Base-by-base conservation (phyloP, 2,797 vertebrate species). In the Gallinago solitaria region DNA sequence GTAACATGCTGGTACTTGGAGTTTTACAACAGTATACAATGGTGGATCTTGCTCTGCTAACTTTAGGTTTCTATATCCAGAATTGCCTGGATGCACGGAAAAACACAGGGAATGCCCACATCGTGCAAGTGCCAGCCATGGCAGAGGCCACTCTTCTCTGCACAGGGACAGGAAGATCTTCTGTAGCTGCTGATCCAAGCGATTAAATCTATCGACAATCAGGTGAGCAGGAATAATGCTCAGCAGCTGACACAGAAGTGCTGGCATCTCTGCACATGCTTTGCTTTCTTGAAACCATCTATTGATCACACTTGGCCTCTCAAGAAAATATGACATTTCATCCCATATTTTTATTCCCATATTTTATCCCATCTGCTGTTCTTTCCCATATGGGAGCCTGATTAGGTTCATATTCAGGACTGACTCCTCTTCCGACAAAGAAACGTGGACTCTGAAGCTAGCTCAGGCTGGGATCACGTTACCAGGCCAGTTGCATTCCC, bases 401-500 rank as follows among this genome's bases (percentile, higher is more conserved):
- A 87, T 43, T 73, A 77, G 4, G 24, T 75, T 89, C 57, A 51
- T 45, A 53, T 59, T 77, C 56, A 87, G 41, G 45, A 51, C 37
- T 59, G 53, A 51, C 75, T 95, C 81, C 45, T 91, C 69, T 76
- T 81, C 82, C 35, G 61, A 78, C 69, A 73, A 69, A 92, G 81
- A 94, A 79, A 37, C 5, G 32, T 60, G 70, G 60, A 53, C 81
- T 91, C 87, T 83, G 88, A 91, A 84, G 69, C 48, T 50, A 63
- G 50, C 11, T 45, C 59, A 81, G 47, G 41, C 71, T 77, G 47
- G 73, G 87, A 91, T 94, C 92, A 60, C 5, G 4, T 92, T 89
- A 91, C 82, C 48, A 91, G 95, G 95, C 94, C 90, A 89, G 94
- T 95, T 61, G 93, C 75, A 91, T 96, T 97, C 95, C 95, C 89